Evolutionary conservation across 2,888 invertebrate species (phyloP).

Genomic region (Aquatica leii): DNA sequence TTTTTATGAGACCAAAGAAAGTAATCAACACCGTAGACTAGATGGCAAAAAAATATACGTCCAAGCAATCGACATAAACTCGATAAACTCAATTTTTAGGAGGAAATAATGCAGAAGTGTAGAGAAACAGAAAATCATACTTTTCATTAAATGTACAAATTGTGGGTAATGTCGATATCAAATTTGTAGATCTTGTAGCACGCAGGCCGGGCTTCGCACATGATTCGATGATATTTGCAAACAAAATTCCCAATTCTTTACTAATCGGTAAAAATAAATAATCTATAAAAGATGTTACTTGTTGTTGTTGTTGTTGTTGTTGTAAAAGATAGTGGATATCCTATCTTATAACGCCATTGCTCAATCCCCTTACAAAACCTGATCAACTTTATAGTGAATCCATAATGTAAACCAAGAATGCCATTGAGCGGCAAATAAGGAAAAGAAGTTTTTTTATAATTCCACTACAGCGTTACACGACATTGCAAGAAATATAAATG

Average conservation of each 20-base stretch:
- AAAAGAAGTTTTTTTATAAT: too few species aligned
- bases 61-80: not conserved
- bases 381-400: too few species aligned
- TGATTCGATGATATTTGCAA: not conserved
- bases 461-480: too few species aligned
- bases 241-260: not conserved
- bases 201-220: not conserved
- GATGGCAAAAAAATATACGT: not conserved
- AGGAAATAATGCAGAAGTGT: not conserved
- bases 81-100: not conserved
- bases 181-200: too few species aligned
- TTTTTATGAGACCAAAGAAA: too few species aligned
- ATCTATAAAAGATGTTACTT: not conserved
- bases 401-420: not conserved
- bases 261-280: not conserved
- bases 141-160: not conserved
- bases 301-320: not conserved
- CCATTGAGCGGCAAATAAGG: not conserved
- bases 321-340: not conserved
- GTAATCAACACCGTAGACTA: too few species aligned
- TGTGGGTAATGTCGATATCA: too few species aligned
- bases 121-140: not conserved
- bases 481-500: not conserved
- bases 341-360: not conserved
- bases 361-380: too few species aligned